Conservation (phyloP, 2,113 vertebrate species). For the Nibea albiflora region DNA sequence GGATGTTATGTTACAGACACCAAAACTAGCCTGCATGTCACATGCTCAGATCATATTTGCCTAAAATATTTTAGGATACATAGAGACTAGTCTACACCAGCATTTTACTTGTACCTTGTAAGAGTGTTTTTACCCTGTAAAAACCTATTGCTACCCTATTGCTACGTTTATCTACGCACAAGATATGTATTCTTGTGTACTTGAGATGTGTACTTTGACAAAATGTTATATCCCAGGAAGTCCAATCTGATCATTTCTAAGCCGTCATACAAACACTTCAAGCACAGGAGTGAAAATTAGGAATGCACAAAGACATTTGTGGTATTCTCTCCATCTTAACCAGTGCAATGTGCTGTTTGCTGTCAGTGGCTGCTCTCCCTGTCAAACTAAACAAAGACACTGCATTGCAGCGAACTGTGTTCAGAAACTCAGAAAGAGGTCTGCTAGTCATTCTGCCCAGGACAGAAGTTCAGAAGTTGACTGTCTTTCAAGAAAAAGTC, state of each 20-base stretch:
- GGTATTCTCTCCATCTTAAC: neutral
- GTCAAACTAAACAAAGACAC: constrained; percentile 8
- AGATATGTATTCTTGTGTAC: too few relatives aligned
- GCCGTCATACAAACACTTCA: neutral
- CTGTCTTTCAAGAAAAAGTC: constrained; percentile 32
- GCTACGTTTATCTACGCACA: too few relatives aligned
- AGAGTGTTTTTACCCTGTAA: too few relatives aligned
- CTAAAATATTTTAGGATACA: neutral
- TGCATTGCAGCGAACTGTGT: constrained; percentile 16
- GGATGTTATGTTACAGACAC: too few relatives aligned
- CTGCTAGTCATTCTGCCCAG: constrained; percentile 24
- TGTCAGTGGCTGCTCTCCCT: neutral
- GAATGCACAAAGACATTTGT: neutral
- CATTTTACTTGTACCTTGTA: too few relatives aligned
- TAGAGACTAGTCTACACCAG: too few relatives aligned
- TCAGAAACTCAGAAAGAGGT: constrained; percentile 37
- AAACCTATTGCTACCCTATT: too few relatives aligned
- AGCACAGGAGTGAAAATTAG: neutral
- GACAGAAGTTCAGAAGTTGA: constrained; percentile 22
- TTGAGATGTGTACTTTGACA: too few relatives aligned
- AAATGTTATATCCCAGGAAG: neutral
- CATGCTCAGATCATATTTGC: too few relatives aligned
- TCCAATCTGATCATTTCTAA: neutral
- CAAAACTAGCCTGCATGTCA: too few relatives aligned
- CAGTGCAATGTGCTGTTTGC: neutral